phyloP scores from a whole-genome alignment of 2,888 invertebrate genomes.

The Philhelius pedissequus region DNA sequence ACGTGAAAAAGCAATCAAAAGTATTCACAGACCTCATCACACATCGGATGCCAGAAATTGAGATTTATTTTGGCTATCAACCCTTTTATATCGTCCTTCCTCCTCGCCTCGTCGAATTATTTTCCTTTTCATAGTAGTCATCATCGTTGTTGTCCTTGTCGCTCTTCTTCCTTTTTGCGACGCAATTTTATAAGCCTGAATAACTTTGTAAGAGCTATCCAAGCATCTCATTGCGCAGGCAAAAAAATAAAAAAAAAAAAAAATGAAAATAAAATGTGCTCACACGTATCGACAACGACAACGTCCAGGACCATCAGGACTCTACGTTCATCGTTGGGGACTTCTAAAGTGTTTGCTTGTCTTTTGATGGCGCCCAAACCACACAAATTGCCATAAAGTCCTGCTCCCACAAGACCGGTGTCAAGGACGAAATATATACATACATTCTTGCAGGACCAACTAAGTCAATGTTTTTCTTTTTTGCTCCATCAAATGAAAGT shows the following conservation, averaged over 20 bases:
- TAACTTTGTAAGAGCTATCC: not conserved
- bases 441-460: not conserved
- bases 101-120: not conserved
- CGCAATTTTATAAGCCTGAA: not conserved
- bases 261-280: not conserved
- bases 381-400: constrained; percentile 3
- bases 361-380: constrained; percentile 23
- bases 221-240: constrained; percentile 1
- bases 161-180: not conserved
- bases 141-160: not conserved
- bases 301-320: constrained; percentile 12
- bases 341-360: constrained; percentile 46
- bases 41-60: constrained; percentile 18
- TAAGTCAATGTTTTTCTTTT: constrained; percentile 14
- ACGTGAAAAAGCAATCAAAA: constrained; percentile 38
- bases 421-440: constrained; percentile 42
- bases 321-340: constrained; percentile 24
- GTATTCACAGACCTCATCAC: constrained; percentile 13
- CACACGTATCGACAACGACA: constrained; percentile 44
- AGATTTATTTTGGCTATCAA: constrained; percentile 30
- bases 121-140: not conserved
- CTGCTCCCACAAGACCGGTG: constrained; percentile 13
- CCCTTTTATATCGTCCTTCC: not conserved
- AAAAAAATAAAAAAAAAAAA: not conserved
- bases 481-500: not conserved